These are phyloP conservation scores for Caenorhabditis uteleia DNA, from an alignment of 2,888 invertebrate genomes.

Conservation along the genomic window DNA sequence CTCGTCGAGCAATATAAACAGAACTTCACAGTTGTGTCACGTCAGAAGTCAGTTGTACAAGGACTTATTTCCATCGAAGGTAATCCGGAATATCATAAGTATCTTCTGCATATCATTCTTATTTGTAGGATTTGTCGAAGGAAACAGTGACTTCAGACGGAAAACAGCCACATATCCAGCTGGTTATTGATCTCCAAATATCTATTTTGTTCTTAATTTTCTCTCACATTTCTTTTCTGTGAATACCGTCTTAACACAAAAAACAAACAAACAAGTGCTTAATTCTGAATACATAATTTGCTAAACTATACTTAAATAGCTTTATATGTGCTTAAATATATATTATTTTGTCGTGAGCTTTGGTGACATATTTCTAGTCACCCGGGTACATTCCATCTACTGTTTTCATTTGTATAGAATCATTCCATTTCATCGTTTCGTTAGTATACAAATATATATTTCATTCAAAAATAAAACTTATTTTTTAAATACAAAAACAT, in stretches of 20 bases:
- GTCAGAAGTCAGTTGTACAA: constrained; percentile 65
- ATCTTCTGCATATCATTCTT: constrained; percentile 39
- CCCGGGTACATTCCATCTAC: constrained; percentile 34
- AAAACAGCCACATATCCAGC: constrained; percentile 65
- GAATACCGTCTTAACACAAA: too few relatives aligned
- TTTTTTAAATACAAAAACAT: not conserved
- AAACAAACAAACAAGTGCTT: constrained; percentile 6
- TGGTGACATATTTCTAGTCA: constrained; percentile 31
- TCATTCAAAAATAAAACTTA: constrained; percentile 16
- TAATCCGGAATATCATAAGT: constrained; percentile 41
- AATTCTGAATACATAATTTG: constrained; percentile 7
- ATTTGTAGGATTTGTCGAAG: constrained; percentile 62
- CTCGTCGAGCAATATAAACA: constrained; percentile 59
- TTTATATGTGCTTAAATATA: too few relatives aligned
- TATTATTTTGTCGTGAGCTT: too few relatives aligned
- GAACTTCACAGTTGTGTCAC: constrained; percentile 57
- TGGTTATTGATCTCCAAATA: constrained; percentile 59
- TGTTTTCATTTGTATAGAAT: constrained; percentile 3
- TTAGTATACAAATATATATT: not conserved
- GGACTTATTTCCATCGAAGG: constrained; percentile 49
- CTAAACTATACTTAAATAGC: too few relatives aligned
- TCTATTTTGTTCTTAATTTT: constrained; percentile 1
- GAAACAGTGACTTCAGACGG: constrained; percentile 67
- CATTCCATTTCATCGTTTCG: not conserved
- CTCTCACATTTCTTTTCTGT: constrained; percentile 12